phyloP scores from a whole-genome alignment of 2,113 vertebrate species.

The Alaudala cheleensis region DNA sequence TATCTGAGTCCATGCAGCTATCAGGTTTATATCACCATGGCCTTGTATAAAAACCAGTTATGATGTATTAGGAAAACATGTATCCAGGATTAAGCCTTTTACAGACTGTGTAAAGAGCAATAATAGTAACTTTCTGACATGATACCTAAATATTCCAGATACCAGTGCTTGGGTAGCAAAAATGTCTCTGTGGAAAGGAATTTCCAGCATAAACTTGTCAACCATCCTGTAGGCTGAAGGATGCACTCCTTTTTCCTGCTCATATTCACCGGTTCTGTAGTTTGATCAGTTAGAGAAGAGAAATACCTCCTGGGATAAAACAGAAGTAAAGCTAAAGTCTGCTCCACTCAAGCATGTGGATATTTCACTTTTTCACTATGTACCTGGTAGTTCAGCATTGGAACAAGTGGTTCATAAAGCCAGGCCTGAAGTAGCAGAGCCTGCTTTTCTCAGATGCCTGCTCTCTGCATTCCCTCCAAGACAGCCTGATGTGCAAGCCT shows the following conservation, averaged over 20 bases:
- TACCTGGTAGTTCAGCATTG: not conserved
- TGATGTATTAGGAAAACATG: not conserved
- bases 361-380: not conserved
- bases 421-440: not conserved
- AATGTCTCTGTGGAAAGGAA: not conserved
- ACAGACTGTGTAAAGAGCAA: not conserved
- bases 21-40: not conserved
- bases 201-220: not conserved
- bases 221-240: not conserved
- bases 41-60: not conserved
- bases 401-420: not conserved
- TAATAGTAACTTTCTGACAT: not conserved
- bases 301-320: not conserved
- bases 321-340: not conserved
- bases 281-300: not conserved
- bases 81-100: not conserved
- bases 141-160: not conserved
- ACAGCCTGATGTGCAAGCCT: conserved; percentile 32
- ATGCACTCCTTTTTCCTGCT: not conserved
- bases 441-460: not conserved
- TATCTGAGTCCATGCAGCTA: not conserved
- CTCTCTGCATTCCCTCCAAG: not conserved
- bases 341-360: not conserved
- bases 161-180: not conserved
- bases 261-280: not conserved